These are phyloP conservation scores for Sarcoramphus papa DNA, from an alignment of 2,797 vertebrate species.

Conservation along the genomic window DNA sequence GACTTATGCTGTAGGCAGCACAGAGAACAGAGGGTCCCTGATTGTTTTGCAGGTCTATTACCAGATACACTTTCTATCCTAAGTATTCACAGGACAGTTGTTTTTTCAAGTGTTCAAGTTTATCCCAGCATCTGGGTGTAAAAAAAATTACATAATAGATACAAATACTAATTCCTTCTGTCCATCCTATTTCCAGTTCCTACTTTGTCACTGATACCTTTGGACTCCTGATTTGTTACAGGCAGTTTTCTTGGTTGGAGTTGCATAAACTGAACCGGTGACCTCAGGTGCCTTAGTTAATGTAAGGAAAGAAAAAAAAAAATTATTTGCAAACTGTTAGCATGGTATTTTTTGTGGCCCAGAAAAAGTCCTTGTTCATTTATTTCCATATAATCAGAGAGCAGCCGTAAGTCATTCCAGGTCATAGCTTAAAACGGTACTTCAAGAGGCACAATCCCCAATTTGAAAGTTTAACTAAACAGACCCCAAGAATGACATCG, in stretches of 20 bases:
- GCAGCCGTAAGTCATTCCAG: background rate
- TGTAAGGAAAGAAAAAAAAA: background rate
- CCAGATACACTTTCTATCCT: background rate
- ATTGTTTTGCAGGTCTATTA: background rate
- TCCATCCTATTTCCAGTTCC: background rate
- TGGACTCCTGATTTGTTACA: background rate
- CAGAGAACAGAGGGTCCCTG: background rate
- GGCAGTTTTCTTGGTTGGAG: background rate
- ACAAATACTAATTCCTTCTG: background rate
- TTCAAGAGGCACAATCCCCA: background rate
- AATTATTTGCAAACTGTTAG: background rate
- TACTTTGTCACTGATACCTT: background rate
- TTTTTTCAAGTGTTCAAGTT: background rate
- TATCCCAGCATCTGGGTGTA: background rate
- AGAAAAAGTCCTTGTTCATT: background rate
- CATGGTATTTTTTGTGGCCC: background rate
- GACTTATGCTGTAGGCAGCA: background rate
- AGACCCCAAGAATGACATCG: background rate
- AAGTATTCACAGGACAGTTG: background rate
- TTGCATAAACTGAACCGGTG: background rate
- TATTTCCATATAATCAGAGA: background rate
- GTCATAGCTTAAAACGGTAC: background rate
- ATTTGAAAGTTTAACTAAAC: background rate
- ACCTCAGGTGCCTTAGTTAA: background rate
- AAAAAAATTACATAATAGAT: background rate